Conservation (phyloP, 2,888 invertebrate species). For the Dynastes tityus region DNA sequence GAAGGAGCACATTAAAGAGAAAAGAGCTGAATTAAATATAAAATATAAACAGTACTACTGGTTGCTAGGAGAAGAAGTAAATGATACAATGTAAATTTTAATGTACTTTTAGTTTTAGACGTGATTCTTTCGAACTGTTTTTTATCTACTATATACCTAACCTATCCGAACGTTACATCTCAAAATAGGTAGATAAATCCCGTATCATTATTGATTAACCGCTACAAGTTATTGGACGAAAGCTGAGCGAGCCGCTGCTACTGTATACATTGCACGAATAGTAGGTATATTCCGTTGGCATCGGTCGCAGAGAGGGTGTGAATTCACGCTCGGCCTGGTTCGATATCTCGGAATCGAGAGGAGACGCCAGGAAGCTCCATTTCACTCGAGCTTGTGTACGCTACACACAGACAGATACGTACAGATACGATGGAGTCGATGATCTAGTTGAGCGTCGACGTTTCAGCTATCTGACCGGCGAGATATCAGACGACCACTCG, state of each 20-base stretch:
- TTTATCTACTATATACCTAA: background rate
- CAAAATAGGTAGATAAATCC: background rate
- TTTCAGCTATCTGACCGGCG: constrained; percentile 19
- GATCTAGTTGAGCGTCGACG: constrained; percentile 21
- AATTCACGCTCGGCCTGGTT: constrained; percentile 20
- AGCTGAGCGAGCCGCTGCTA: background rate
- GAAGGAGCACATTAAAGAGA: too few species aligned
- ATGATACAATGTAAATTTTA: too few species aligned
- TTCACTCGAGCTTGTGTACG: background rate
- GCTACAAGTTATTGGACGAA: background rate
- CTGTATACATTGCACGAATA: background rate
- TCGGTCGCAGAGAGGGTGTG: background rate
- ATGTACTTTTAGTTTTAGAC: too few species aligned
- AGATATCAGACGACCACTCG: constrained; percentile 20
- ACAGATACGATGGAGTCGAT: background rate
- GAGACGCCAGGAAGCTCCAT: constrained; percentile 5
- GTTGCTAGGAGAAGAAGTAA: too few species aligned
- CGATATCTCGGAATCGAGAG: constrained; percentile 10
- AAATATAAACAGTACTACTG: too few species aligned
- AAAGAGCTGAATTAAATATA: too few species aligned
- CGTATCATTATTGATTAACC: background rate
- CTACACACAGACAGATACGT: background rate
- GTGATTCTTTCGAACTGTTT: too few species aligned
- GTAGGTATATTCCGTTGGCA: background rate
- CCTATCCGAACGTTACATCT: too few species aligned